Conservation (phyloP, 1,140 invertebrate genomes). For the Drosophila miranda region DNA sequence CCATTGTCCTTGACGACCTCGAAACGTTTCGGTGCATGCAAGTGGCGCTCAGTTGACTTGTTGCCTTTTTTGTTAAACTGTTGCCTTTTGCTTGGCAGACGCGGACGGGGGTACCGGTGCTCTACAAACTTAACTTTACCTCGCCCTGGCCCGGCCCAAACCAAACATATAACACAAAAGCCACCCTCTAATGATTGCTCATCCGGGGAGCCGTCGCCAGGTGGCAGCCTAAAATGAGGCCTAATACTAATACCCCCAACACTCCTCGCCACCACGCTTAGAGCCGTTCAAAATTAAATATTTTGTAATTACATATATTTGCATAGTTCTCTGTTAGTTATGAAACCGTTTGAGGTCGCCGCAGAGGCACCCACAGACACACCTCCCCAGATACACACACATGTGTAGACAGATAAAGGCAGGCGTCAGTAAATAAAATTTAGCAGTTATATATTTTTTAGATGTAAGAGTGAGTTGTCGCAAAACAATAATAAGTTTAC, state of each 20-base stretch:
- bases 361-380: constrained; percentile 5
- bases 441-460: constrained; percentile 44
- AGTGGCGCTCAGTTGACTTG: constrained; percentile 50
- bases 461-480: constrained; percentile 30
- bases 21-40: constrained; percentile 23
- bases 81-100: constrained; percentile 12
- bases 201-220: too few relatives aligned
- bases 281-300: constrained; percentile 10
- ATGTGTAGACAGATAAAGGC: constrained; percentile 25
- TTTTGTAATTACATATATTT: constrained; percentile 31
- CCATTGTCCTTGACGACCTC: constrained; percentile 25
- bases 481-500: constrained; percentile 35
- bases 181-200: neutral
- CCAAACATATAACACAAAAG: constrained; percentile 25
- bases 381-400: constrained; percentile 4
- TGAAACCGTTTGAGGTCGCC: constrained; percentile 27
- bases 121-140: constrained; percentile 36
- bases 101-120: constrained; percentile 28
- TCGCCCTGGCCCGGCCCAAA: constrained; percentile 17
- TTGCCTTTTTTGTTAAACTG: constrained; percentile 65
- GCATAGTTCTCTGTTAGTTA: constrained; percentile 35
- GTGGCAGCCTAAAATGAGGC: too few relatives aligned
- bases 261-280: too few relatives aligned
- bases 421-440: constrained; percentile 2
- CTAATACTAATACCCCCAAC: too few relatives aligned